Percentiles rank a stretch among this genome's conserved stretches.
Evolutionary conservation across 2,888 invertebrate genomes (phyloP).

Genomic region (Nomada ferruginata): DNA sequence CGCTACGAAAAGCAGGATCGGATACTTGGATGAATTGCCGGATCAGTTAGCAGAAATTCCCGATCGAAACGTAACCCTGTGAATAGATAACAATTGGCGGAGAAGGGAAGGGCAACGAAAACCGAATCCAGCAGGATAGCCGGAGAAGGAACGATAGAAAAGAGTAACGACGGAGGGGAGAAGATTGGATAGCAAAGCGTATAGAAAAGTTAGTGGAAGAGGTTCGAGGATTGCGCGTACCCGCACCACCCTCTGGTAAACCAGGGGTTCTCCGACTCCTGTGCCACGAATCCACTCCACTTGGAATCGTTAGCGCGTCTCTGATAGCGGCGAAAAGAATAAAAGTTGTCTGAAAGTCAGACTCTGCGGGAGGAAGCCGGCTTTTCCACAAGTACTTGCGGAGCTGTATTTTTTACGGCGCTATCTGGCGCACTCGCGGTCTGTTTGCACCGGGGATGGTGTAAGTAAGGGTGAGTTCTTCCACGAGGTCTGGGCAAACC

Average conservation of each 20-base stretch:
- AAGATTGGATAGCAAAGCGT: constrained; percentile 64
- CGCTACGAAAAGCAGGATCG: constrained; percentile 20
- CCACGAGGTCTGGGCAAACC: constrained; percentile 54
- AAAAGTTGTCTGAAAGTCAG: constrained; percentile 74
- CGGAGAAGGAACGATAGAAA: not conserved
- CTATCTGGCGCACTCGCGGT: constrained; percentile 70
- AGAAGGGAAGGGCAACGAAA: constrained; percentile 17
- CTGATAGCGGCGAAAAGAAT: constrained; percentile 72
- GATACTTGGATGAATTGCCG: constrained; percentile 54
- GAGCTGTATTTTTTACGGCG: constrained; percentile 74
- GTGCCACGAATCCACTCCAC: constrained; percentile 25
- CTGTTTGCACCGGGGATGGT: constrained; percentile 64
- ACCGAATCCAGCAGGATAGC: not conserved
- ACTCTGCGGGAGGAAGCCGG: constrained; percentile 42
- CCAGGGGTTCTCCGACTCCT: constrained; percentile 9
- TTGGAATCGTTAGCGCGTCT: constrained; percentile 75
- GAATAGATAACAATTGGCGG: constrained; percentile 67
- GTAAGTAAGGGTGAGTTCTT: constrained; percentile 56
- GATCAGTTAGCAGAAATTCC: constrained; percentile 62
- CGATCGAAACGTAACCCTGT: constrained; percentile 64
- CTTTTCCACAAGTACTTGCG: constrained; percentile 70
- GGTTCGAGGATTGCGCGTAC: constrained; percentile 56
- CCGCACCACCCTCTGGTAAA: constrained; percentile 26
- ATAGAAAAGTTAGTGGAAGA: constrained; percentile 67
- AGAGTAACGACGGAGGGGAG: not conserved